Conservation (phyloP, 2,113 vertebrate species). For the Calyptomena viridis region DNA sequence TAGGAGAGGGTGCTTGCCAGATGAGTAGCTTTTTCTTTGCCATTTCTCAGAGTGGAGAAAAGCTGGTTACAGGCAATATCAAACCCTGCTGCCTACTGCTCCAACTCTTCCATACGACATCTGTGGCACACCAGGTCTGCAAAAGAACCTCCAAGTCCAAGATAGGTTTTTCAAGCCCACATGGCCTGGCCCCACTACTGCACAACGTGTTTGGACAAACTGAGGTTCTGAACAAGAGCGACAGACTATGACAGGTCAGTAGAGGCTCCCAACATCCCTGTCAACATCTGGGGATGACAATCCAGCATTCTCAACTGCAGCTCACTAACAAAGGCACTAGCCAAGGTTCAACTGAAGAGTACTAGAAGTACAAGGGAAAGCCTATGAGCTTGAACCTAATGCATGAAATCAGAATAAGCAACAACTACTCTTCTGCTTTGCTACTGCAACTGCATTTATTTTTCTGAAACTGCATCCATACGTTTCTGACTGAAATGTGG, state of each 20-base stretch:
- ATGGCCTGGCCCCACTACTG: background rate
- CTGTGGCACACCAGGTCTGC: background rate
- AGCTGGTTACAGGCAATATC: background rate
- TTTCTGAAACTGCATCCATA: background rate
- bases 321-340: background rate
- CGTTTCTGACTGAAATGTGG: background rate
- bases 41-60: background rate
- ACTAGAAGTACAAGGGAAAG: background rate
- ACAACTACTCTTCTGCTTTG: background rate
- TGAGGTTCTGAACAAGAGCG: background rate
- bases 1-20: background rate
- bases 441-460: background rate
- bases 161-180: background rate
- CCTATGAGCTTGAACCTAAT: background rate
- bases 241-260: background rate
- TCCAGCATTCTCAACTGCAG: background rate
- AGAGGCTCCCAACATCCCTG: background rate
- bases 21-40: background rate
- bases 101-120: background rate
- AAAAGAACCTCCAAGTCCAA: background rate
- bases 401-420: background rate
- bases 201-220: background rate
- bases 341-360: background rate
- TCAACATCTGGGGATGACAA: background rate
- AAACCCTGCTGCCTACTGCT: background rate